Evolutionary conservation across 23 tunicate genomes (phyloP).

Genomic region (Ascidia mentula): DNA sequence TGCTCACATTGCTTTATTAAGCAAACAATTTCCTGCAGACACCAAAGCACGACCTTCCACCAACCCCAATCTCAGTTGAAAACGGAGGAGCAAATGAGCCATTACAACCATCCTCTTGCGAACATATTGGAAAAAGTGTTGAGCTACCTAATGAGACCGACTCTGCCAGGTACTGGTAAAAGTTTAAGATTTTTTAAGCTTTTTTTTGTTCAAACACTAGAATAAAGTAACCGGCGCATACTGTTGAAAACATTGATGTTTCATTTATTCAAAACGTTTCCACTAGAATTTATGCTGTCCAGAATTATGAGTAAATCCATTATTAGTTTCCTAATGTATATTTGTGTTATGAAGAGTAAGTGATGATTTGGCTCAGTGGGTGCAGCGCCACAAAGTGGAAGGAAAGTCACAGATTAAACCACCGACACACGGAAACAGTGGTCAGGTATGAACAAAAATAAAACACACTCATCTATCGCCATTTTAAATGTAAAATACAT

Average conservation of each 20-base stretch:
- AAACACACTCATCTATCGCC: too few relatives aligned
- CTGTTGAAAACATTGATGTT: too few relatives aligned
- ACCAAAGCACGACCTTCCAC: conserved; percentile 9
- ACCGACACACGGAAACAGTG: not conserved
- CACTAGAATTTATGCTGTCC: too few relatives aligned
- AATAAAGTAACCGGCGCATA: too few relatives aligned
- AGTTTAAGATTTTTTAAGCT: not conserved
- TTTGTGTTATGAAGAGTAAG: conserved; percentile 48
- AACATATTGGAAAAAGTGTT: not conserved
- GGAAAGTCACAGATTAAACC: not conserved
- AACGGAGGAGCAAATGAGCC: not conserved
- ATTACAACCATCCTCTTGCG: conserved; percentile 12
- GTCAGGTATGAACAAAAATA: too few relatives aligned
- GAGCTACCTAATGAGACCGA: conserved; percentile 53
- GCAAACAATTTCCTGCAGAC: not conserved
- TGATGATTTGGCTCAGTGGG: conserved; percentile 61
- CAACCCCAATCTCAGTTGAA: conserved; percentile 26
- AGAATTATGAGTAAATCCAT: too few relatives aligned
- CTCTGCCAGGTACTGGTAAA: conserved; percentile 28
- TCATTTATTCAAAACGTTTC: too few relatives aligned
- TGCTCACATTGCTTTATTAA: not conserved
- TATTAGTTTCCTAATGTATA: too few relatives aligned
- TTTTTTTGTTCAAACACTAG: not conserved
- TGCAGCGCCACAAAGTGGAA: conserved; percentile 34
- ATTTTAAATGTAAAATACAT: too few relatives aligned